Base-by-base conservation (phyloP, 2,888 invertebrate species). In the Myopa tessellatipennis region DNA sequence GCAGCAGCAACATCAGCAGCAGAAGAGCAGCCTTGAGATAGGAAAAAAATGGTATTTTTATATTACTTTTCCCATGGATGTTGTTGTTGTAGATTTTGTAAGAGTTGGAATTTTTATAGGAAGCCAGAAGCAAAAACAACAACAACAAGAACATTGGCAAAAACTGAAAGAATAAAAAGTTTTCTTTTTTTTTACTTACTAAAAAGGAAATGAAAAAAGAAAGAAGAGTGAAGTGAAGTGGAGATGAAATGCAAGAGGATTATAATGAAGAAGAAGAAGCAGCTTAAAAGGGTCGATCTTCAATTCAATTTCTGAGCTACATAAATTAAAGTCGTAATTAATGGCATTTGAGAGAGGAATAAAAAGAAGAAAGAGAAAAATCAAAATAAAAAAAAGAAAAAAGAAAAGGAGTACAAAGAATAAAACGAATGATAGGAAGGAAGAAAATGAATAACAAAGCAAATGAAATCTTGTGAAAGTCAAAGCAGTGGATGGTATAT, bases 1-100 rank as follows among this genome's bases (percentile, higher is more conserved):
- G 52, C 12, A 72, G 8, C 26, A 10, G 38, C 26, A 65, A 63
- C 4, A 26, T 18, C 36, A 52, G 52, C 12, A 72, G 8, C 26
- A 10, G 38, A 65, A 63, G 12, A 10, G 61, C 69, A 74, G 74
- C 69, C 50, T 73, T 77, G 61, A 67, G 61, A 36, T 52, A 7
- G 14, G 50, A 14, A 40, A 40, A 58, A 60, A 58, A 70, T 77
- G 78, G 77, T 79, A 78, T 79, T 77, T 60, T 71, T 61, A 65
- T 74, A 4, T 50, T 61, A 12, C 52, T 67, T 50, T 67, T 55
- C 26, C 18, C 52, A 45, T 55, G 10, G 36, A 50, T 74, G 74
- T 36, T 34, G 65, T 67, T 52, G 65, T 10, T 52, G 55, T 10
- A 5, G 16, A n/a, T 55, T 14, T 6, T 55, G 55, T 55, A 55